Evolutionary conservation across 2,113 vertebrate genomes (phyloP).

Genomic region (Micronycteris hirsuta): DNA sequence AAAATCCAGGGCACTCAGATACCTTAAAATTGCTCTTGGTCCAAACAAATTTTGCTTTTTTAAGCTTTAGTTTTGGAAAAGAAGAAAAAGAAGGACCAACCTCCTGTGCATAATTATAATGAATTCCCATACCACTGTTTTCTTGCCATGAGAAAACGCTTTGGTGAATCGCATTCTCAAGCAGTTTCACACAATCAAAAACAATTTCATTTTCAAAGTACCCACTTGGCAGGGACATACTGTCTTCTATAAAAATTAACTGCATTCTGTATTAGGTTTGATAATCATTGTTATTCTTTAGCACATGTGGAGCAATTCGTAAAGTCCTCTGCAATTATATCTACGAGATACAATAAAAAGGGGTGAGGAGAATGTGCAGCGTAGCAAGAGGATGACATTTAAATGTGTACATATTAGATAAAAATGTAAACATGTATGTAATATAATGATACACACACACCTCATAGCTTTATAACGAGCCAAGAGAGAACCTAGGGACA

Average conservation of each 20-base stretch:
- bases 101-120: slow-evolving; percentile 34
- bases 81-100: background rate
- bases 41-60: slow-evolving; percentile 16
- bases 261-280: slow-evolving; percentile 49
- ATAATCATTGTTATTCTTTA: slow-evolving; percentile 58
- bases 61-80: background rate
- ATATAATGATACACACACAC: background rate
- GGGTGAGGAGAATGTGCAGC: background rate
- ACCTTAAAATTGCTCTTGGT: background rate
- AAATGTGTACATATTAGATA: background rate
- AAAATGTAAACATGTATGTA: background rate
- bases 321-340: slow-evolving; percentile 29
- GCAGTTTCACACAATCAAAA: slow-evolving; percentile 59
- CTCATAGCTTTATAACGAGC: background rate
- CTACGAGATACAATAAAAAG: slow-evolving; percentile 2
- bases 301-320: slow-evolving; percentile 38
- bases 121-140: slow-evolving; percentile 40
- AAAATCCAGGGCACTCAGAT: background rate
- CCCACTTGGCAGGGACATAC: slow-evolving; percentile 69
- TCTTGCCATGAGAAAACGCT: slow-evolving; percentile 17
- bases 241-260: slow-evolving; percentile 70
- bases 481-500: background rate
- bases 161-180: slow-evolving; percentile 55
- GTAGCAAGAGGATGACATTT: slow-evolving; percentile 8
- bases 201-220: slow-evolving; percentile 73